phyloP scores from a whole-genome alignment of 2,113 vertebrate genomes.

The Hemibagrus wyckioides region DNA sequence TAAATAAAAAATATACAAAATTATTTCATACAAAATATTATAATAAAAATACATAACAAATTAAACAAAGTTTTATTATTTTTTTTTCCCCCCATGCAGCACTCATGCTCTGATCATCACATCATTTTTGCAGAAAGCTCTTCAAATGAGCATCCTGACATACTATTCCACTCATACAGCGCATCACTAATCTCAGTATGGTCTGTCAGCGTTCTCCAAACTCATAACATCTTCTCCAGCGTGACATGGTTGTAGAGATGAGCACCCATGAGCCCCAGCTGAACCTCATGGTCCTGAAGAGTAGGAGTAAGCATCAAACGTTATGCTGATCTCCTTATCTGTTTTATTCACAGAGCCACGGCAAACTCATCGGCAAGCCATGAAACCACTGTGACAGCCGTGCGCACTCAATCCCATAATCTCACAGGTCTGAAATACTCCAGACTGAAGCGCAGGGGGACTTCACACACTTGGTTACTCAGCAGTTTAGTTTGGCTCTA shows the following conservation, averaged over 20 bases:
- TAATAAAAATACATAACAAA: too few relatives aligned
- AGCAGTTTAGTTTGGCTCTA: neutral
- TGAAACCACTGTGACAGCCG: conserved; percentile 20
- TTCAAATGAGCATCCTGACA: too few relatives aligned
- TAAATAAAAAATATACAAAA: too few relatives aligned
- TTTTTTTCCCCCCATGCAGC: neutral
- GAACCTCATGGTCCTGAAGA: neutral
- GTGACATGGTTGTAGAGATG: neutral
- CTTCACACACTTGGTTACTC: neutral
- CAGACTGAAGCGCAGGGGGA: neutral
- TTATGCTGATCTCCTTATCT: conserved; percentile 42
- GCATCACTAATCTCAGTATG: neutral
- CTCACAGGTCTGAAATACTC: conserved; percentile 21
- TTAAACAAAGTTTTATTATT: too few relatives aligned
- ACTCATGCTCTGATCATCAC: neutral
- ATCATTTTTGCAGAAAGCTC: too few relatives aligned
- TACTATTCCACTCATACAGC: neutral
- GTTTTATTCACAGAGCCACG: conserved; percentile 34
- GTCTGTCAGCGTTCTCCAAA: neutral
- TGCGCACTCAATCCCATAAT: conserved; percentile 28
- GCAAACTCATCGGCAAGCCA: conserved; percentile 1
- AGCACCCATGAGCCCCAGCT: neutral
- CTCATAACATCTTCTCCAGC: neutral
- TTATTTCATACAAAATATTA: too few relatives aligned
- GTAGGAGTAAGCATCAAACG: conserved; percentile 27